phyloP scores from a whole-genome alignment of 2,888 invertebrate genomes.

The Arge pagana region DNA sequence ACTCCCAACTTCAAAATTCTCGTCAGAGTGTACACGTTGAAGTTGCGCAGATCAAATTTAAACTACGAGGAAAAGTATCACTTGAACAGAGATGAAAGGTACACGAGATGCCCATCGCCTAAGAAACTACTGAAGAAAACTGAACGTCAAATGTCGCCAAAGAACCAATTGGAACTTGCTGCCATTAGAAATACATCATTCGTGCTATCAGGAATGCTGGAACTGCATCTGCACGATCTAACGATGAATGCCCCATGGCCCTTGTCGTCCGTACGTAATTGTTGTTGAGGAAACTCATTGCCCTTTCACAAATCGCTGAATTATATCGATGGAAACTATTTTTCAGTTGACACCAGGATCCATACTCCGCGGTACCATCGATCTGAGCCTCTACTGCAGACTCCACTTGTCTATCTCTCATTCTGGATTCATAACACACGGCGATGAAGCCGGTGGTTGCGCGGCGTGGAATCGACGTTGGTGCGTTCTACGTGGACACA shows the following conservation, averaged over 20 bases:
- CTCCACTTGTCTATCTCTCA: constrained; percentile 45
- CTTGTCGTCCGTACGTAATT: constrained; percentile 35
- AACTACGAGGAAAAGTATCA: constrained; percentile 52
- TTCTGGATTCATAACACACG: constrained; percentile 62
- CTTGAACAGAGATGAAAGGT: constrained; percentile 38
- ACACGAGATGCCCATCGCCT: constrained; percentile 43
- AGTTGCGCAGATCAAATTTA: constrained; percentile 50
- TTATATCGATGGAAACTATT: neutral
- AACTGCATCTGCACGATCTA: constrained; percentile 45
- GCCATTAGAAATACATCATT: constrained; percentile 42
- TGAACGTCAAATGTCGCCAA: constrained; percentile 31
- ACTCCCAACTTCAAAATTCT: constrained; percentile 55
- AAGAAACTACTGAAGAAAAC: constrained; percentile 35
- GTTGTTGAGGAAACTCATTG: neutral
- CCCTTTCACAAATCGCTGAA: neutral
- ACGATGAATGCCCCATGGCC: constrained; percentile 39
- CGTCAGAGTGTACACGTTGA: constrained; percentile 59
- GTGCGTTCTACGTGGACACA: constrained; percentile 60
- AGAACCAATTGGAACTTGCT: constrained; percentile 27
- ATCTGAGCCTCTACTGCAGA: constrained; percentile 41
- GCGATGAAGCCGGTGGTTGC: constrained; percentile 51
- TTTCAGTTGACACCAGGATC: constrained; percentile 37
- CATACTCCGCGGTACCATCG: constrained; percentile 43
- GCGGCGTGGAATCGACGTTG: constrained; percentile 63
- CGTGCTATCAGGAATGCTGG: constrained; percentile 37